Percentiles rank a stretch among this genome's conserved stretches.
These are phyloP conservation scores for Macquaria ambigua DNA, from an alignment of 2,113 vertebrate species.

Conservation along the genomic window DNA sequence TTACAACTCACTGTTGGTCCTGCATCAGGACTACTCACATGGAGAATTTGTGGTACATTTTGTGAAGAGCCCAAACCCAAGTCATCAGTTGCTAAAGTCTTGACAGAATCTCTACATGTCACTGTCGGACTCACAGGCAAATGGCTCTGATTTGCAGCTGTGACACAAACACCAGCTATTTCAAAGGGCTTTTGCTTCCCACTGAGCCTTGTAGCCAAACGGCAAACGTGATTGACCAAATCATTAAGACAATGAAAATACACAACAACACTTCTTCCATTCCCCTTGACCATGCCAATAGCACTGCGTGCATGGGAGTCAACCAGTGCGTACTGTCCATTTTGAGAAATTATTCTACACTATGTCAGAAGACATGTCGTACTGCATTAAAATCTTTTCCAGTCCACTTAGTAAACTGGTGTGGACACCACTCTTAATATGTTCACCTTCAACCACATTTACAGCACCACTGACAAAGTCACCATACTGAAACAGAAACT, in stretches of 20 bases:
- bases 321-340: background rate
- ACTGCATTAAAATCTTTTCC: background rate
- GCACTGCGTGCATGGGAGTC: background rate
- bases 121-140: too few species aligned
- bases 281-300: background rate
- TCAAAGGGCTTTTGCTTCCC: background rate
- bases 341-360: background rate
- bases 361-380: background rate
- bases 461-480: background rate
- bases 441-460: background rate
- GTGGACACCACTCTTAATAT: background rate
- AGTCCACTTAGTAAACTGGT: background rate
- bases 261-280: background rate
- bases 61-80: too few species aligned
- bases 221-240: too few species aligned
- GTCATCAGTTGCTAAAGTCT: too few species aligned
- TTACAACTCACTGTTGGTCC: too few species aligned
- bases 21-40: too few species aligned
- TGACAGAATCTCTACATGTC: too few species aligned
- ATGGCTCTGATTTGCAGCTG: too few species aligned
- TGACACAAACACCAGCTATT: background rate
- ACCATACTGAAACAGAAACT: background rate
- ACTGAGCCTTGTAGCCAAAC: too few species aligned
- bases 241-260: background rate
- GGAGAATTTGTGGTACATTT: too few species aligned